phyloP scores from a whole-genome alignment of 2,113 vertebrate species.

The Melierax canorus region DNA sequence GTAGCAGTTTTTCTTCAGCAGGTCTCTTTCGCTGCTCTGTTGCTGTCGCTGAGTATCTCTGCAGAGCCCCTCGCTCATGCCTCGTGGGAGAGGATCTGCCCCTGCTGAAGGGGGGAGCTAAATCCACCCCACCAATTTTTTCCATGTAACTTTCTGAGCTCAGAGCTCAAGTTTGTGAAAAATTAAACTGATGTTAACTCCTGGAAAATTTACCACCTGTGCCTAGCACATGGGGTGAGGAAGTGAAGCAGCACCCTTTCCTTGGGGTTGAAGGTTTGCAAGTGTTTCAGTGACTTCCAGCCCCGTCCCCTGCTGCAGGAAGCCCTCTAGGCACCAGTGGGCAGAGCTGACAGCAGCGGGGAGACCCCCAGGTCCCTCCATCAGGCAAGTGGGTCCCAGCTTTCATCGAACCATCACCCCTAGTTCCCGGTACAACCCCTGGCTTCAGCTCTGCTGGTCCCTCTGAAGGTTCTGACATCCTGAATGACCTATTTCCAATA shows the following conservation, averaged over 20 bases:
- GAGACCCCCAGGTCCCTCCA: neutral
- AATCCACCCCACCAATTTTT: neutral
- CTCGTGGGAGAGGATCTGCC: neutral
- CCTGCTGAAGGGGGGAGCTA: neutral
- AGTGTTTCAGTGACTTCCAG: neutral
- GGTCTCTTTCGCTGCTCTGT: neutral
- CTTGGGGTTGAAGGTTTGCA: neutral
- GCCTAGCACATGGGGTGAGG: rapidly evolving
- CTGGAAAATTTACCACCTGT: neutral
- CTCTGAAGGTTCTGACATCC: neutral
- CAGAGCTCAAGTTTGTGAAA: neutral
- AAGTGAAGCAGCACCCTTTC: neutral
- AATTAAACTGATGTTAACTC: neutral
- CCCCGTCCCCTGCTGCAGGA: neutral
- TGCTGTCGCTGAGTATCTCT: neutral
- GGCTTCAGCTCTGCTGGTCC: neutral
- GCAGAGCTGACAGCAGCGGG: neutral
- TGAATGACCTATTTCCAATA: neutral
- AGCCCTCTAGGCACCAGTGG: neutral
- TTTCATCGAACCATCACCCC: rapidly evolving
- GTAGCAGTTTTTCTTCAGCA: neutral
- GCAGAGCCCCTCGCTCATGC: rapidly evolving
- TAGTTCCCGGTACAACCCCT: neutral
- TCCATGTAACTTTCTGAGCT: neutral
- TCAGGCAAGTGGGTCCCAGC: neutral